phyloP scores from a whole-genome alignment of 1,140 invertebrate genomes.

The Andricus grossulariae region DNA sequence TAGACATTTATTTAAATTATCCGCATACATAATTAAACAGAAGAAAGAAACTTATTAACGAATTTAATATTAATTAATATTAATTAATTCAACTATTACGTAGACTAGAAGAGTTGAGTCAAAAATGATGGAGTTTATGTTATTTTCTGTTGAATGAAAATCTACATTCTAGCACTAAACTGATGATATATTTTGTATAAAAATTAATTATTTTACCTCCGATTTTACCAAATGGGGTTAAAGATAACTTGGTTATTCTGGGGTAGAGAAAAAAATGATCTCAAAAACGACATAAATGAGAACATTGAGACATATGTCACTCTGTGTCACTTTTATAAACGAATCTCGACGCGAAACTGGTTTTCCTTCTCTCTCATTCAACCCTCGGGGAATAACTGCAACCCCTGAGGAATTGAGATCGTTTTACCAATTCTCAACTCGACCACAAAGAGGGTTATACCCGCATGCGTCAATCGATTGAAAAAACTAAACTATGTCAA shows the following conservation, averaged over 20 bases:
- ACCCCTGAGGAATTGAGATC: neutral
- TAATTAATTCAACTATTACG: too few relatives aligned
- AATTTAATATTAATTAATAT: too few relatives aligned
- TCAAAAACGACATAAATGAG: neutral
- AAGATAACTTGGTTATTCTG: neutral
- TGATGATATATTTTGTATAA: too few relatives aligned
- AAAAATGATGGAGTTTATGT: too few relatives aligned
- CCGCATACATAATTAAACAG: neutral
- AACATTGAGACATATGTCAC: conserved; percentile 26
- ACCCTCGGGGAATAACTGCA: conserved; percentile 4
- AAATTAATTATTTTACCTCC: too few relatives aligned
- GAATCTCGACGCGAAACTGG: conserved; percentile 9
- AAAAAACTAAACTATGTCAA: neutral
- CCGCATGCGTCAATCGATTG: conserved; percentile 29
- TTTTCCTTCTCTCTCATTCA: conserved; percentile 1
- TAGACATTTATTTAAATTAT: neutral
- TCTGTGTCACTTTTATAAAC: neutral
- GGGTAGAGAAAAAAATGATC: neutral
- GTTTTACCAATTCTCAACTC: neutral
- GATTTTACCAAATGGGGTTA: neutral
- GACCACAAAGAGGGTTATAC: neutral
- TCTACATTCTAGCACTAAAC: too few relatives aligned
- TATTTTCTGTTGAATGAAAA: too few relatives aligned
- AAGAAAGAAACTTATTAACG: neutral
- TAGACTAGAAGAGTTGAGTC: too few relatives aligned